Evolutionary conservation across 2,113 vertebrate species (phyloP).

Genomic region (Picathartes gymnocephalus): DNA sequence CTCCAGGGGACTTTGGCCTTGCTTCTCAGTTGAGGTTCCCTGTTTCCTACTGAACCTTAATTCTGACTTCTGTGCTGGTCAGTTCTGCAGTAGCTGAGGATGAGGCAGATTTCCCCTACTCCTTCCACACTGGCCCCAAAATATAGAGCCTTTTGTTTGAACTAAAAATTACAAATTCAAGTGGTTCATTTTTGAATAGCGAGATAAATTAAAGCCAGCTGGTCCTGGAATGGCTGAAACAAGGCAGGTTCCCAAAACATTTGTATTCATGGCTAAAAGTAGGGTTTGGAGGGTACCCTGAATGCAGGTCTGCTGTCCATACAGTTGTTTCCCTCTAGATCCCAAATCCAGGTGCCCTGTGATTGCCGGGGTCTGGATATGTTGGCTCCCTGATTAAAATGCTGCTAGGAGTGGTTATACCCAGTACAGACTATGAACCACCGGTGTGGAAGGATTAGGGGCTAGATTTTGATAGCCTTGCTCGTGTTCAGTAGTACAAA

Average conservation of each 20-base stretch:
- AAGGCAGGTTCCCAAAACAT: background rate
- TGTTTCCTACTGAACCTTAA: background rate
- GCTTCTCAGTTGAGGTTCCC: background rate
- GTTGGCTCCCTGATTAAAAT: background rate
- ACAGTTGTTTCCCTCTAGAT: background rate
- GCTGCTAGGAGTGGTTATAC: background rate
- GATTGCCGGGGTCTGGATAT: background rate
- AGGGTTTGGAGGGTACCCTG: background rate
- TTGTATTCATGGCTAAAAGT: background rate
- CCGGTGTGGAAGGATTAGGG: background rate
- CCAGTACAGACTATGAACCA: background rate
- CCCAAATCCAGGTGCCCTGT: background rate
- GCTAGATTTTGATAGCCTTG: background rate
- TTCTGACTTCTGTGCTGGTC: background rate
- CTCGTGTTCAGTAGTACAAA: background rate
- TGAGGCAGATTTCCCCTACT: background rate
- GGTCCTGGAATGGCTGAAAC: background rate
- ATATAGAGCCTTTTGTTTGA: conserved; percentile 1
- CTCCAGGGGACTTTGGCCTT: background rate
- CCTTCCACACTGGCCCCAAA: background rate
- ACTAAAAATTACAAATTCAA: conserved; percentile 9
- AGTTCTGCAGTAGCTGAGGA: background rate
- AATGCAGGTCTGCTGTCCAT: background rate
- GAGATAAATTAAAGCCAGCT: background rate
- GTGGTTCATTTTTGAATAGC: background rate